Percentiles rank a stretch among this genome's conserved stretches.
Evolutionary conservation across 2,888 invertebrate species (phyloP).

Genomic region (Rhingia campestris): DNA sequence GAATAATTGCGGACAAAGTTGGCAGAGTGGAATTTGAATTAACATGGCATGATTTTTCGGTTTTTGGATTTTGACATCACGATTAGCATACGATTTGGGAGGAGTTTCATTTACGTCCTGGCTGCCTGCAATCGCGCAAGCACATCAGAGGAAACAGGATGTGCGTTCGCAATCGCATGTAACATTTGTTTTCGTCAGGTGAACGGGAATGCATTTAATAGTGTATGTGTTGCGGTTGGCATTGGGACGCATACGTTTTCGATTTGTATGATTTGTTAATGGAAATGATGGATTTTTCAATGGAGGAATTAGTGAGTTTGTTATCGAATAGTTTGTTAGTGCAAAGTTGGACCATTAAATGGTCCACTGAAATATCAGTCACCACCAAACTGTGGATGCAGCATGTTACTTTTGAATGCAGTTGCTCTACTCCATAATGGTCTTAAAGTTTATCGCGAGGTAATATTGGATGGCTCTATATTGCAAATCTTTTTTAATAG

Average conservation of each 20-base stretch:
- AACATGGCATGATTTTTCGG: slow-evolving; percentile 64
- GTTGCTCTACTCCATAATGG: no score
- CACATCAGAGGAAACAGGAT: slow-evolving; percentile 1
- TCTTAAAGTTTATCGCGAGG: no score
- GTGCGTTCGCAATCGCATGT: slow-evolving; percentile 26
- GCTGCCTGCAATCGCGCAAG: not conserved
- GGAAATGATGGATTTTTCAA: no score
- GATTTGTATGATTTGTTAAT: slow-evolving; percentile 32
- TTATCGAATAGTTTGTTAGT: no score
- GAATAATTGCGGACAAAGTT: slow-evolving; percentile 43
- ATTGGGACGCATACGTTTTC: slow-evolving; percentile 15
- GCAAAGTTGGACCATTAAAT: no score
- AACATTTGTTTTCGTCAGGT: slow-evolving; percentile 31
- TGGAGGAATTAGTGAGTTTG: no score
- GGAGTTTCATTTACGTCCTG: slow-evolving; percentile 3
- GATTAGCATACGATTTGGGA: slow-evolving; percentile 66
- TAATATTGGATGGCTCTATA: no score
- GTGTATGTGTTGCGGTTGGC: slow-evolving; percentile 11
- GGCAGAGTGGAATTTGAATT: slow-evolving; percentile 55
- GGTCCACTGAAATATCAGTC: no score
- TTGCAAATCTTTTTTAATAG: no score
- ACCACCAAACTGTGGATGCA: no score
- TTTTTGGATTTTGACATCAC: slow-evolving; percentile 56
- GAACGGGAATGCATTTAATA: slow-evolving; percentile 30
- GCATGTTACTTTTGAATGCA: no score